Base-by-base conservation (phyloP, 2,888 invertebrate species). In the Platynereis dumerilii region DNA sequence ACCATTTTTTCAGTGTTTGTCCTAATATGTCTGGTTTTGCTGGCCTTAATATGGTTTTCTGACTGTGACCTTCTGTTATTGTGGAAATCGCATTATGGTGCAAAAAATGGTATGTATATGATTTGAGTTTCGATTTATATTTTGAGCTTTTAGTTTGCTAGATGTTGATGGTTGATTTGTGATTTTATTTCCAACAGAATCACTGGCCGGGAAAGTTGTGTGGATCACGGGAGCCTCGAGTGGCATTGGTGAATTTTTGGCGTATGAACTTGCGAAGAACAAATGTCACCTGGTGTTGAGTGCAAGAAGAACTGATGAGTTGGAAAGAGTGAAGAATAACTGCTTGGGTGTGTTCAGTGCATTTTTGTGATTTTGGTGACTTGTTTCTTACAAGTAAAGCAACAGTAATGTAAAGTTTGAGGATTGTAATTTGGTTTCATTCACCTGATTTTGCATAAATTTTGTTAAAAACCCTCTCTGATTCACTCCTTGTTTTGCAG, bases 191-290 rank as follows among this genome's bases (percentile, higher is more conserved):
- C 34, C 12, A 34, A 7, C 34, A 88, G 89, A 85, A 45, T 79
- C 83, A 2, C 81, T 91, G 60, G 83, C 85, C 53, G 89, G 89
- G 0, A 89, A 92, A 82, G 91, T 92, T 2, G 89, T 92, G 1
- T 93, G 93, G 90, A 89, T 93, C 72, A 92, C 91, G 1, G 93
- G 93, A 52, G 91, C 92, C 0, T 92, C 92, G 0, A 91, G 91
- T 84, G 93, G 93, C 17, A 92, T 93, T 69, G 93, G 93, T 1
- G 91, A 91, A 83, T 83, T 87, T 69, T 84, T 91, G 56, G 91
- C 92, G 0, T 86, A 91, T 69, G 87, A 87, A 24, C 83, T 77
- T 58, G 90, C 92, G 0, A 87, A 87, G 75, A 85, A 86, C 76
- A 90, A 90, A 5, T 90, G 89, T 1, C 89, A 89, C 78, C 78